A percentile compares a stretch with the other conserved stretches of the same genome.
Evolutionary conservation across 2,888 invertebrate genomes (phyloP).

Genomic region (Pecten maximus): DNA sequence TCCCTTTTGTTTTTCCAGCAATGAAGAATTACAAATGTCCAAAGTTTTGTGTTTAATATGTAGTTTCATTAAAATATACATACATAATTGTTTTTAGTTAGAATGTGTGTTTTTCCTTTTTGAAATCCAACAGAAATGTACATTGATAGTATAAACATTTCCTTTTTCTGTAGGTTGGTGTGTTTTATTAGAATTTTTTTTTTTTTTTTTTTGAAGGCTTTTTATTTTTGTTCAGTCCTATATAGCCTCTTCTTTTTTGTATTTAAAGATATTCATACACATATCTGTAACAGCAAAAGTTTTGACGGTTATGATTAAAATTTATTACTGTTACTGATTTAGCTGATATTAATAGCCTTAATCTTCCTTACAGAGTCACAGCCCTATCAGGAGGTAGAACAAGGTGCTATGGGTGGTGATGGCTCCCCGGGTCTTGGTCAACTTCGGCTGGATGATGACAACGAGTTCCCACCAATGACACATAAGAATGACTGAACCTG

Average conservation of each 20-base stretch:
- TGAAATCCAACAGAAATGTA: no score
- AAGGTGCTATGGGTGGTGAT: constrained; percentile 75
- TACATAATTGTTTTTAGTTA: no score
- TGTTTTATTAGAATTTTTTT: background rate
- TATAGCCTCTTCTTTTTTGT: no score
- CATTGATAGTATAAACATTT: no score
- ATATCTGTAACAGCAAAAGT: no score
- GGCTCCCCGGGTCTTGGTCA: constrained; percentile 66
- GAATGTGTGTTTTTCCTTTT: no score
- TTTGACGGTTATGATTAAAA: no score
- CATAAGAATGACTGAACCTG: constrained; percentile 82
- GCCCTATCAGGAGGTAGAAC: constrained; percentile 79
- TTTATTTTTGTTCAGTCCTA: no score
- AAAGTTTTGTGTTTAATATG: no score
- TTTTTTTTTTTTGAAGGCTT: background rate
- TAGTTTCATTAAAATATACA: no score
- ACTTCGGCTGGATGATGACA: constrained; percentile 89
- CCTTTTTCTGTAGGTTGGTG: background rate
- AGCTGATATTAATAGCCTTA: background rate
- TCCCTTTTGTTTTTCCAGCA: background rate
- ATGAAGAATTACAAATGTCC: background rate
- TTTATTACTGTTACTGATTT: no score
- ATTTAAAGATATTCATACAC: no score
- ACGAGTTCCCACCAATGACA: constrained; percentile 92
- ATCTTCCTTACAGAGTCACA: constrained; percentile 75